Evolutionary conservation across 2,888 invertebrate genomes (phyloP).

Genomic region (Furcula furcula): DNA sequence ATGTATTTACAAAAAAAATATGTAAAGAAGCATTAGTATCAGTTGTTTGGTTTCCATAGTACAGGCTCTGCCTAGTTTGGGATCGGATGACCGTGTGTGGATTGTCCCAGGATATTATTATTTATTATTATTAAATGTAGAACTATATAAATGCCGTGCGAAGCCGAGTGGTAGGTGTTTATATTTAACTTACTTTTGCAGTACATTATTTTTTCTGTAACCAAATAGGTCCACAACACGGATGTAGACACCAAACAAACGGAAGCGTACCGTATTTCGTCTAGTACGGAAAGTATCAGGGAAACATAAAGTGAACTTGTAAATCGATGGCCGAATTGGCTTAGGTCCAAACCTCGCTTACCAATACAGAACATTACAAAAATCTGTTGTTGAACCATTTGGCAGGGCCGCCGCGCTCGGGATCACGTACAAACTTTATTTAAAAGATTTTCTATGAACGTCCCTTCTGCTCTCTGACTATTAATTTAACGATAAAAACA

Average conservation of each 20-base stretch:
- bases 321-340: slow-evolving; percentile 79
- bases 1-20: too few relatives aligned
- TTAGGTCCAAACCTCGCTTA: slow-evolving; percentile 66
- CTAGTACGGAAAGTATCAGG: slow-evolving; percentile 59
- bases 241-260: slow-evolving; percentile 35
- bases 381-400: slow-evolving; percentile 78
- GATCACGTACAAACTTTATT: slow-evolving; percentile 73
- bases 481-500: slow-evolving; percentile 60
- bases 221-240: too few relatives aligned
- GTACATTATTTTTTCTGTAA: too few relatives aligned
- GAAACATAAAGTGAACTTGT: slow-evolving; percentile 70
- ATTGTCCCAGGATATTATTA: too few relatives aligned
- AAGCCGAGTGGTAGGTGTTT: too few relatives aligned
- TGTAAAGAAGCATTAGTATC: too few relatives aligned
- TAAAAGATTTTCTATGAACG: slow-evolving; percentile 69
- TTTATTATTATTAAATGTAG: too few relatives aligned
- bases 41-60: too few relatives aligned
- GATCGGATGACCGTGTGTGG: too few relatives aligned
- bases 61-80: too few relatives aligned
- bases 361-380: slow-evolving; percentile 77
- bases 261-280: slow-evolving; percentile 45
- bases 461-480: slow-evolving; percentile 54
- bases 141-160: too few relatives aligned
- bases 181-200: too few relatives aligned
- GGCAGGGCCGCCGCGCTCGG: slow-evolving; percentile 52